A percentile compares a stretch with the other conserved stretches of the same genome.
phyloP scores from a whole-genome alignment of 2,888 invertebrate genomes.

The Tetragonisca angustula region DNA sequence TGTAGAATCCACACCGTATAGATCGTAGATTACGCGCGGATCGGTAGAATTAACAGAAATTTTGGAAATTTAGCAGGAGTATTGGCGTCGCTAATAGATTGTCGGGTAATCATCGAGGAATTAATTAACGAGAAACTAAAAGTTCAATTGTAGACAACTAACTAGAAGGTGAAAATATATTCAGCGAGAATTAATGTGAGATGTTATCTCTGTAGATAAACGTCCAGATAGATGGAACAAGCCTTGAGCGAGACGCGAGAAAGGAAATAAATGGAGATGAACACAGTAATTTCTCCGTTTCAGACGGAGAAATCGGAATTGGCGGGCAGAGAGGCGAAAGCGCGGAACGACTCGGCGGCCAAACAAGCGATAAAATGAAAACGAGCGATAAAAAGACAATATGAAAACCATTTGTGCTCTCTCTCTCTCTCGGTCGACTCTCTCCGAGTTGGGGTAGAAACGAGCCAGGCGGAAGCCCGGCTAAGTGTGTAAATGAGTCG shows the following conservation, averaged over 20 bases:
- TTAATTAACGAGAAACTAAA: not conserved
- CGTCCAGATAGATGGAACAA: not conserved
- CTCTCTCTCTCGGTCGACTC: conserved; percentile 54
- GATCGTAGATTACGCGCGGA: not conserved
- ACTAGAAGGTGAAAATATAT: too few relatives aligned
- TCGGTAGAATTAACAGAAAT: not conserved
- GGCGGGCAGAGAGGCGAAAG: conserved; percentile 20
- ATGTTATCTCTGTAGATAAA: not conserved
- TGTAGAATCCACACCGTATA: too few relatives aligned
- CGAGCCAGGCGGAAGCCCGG: conserved; percentile 73
- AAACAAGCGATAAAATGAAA: conserved; percentile 84
- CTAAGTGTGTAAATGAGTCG: conserved; percentile 83
- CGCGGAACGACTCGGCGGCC: conserved; percentile 65
- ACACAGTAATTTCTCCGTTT: not conserved
- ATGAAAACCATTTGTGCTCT: conserved; percentile 82
- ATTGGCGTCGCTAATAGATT: not conserved
- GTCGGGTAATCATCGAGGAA: not conserved
- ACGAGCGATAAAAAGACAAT: conserved; percentile 84
- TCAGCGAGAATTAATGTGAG: too few relatives aligned
- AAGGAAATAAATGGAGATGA: conserved; percentile 3
- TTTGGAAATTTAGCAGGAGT: not conserved
- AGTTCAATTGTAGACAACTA: not conserved
- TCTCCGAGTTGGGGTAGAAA: conserved; percentile 68
- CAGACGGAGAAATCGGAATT: conserved; percentile 12
- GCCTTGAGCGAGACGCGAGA: not conserved